These are phyloP conservation scores for Callipepla californica DNA, from an alignment of 2,113 vertebrate genomes.

Conservation along the genomic window DNA sequence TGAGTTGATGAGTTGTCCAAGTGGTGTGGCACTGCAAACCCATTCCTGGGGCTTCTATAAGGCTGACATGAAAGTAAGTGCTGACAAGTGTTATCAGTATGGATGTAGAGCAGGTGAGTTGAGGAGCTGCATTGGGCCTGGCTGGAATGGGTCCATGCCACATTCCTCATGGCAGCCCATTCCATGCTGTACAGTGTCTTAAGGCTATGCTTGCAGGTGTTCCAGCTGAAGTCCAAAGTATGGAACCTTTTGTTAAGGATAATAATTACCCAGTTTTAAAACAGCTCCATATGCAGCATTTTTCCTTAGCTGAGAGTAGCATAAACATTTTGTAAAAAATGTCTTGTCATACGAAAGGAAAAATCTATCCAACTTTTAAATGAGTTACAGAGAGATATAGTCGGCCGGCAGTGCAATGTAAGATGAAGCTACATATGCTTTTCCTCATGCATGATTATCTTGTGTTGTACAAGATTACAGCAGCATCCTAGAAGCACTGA, in stretches of 20 bases:
- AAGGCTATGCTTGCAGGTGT: not conserved
- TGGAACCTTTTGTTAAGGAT: not conserved
- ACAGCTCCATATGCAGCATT: not conserved
- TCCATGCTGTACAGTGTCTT: not conserved
- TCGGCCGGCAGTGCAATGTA: not conserved
- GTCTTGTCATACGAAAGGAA: not conserved
- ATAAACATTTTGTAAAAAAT: not conserved
- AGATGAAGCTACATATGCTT: not conserved
- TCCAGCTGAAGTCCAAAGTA: not conserved
- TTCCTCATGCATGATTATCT: not conserved
- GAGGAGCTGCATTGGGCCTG: not conserved
- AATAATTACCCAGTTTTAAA: not conserved
- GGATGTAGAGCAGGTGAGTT: accelerated
- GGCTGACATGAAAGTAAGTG: not conserved
- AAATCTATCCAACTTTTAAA: not conserved
- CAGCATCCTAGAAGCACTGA: not conserved
- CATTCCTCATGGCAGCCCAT: not conserved
- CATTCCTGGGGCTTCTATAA: not conserved
- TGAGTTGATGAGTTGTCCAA: not conserved
- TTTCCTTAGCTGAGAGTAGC: not conserved
- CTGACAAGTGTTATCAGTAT: not conserved
- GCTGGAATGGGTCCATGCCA: not conserved
- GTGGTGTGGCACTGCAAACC: not conserved
- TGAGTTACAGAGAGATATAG: accelerated
- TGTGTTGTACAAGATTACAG: not conserved